A percentile compares a stretch with the other conserved stretches of the same genome.
phyloP scores from a whole-genome alignment of 2,797 vertebrate species.

The Xerus rutilus region DNA sequence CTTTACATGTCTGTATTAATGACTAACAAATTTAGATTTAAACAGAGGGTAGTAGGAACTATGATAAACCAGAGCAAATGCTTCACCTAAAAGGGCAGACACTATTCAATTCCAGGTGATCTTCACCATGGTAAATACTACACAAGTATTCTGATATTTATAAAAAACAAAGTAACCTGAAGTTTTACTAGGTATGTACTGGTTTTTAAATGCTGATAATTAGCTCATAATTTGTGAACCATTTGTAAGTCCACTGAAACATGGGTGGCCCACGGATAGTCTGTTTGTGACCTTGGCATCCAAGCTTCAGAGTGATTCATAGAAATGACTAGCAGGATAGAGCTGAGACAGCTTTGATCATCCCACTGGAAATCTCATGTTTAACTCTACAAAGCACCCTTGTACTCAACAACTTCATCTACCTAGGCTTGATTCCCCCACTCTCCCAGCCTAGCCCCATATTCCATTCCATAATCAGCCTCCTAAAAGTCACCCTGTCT shows the following conservation, averaged over 20 bases:
- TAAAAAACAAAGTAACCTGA: not conserved
- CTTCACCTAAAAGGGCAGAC: not conserved
- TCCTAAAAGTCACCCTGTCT: not conserved
- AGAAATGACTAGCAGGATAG: not conserved
- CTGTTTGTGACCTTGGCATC: not conserved
- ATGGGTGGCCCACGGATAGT: not conserved
- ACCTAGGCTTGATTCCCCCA: not conserved
- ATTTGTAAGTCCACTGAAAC: not conserved
- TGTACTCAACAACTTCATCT: not conserved
- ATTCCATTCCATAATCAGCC: not conserved
- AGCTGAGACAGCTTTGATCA: not conserved
- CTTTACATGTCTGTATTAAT: not conserved
- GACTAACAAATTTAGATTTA: not conserved
- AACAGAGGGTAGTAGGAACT: not conserved
- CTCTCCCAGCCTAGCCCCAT: not conserved
- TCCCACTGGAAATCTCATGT: not conserved
- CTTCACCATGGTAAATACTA: not conserved
- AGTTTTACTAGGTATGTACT: not conserved
- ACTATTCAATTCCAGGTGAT: not conserved
- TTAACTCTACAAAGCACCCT: not conserved
- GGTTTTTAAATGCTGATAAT: not conserved
- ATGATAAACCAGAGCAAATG: not conserved
- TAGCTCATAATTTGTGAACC: not conserved
- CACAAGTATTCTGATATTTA: not conserved
- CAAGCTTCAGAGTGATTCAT: not conserved